Percentiles rank a stretch among this genome's conserved stretches.
Conservation (phyloP, 2,797 vertebrate species). For the Clarias fuscus region DNA sequence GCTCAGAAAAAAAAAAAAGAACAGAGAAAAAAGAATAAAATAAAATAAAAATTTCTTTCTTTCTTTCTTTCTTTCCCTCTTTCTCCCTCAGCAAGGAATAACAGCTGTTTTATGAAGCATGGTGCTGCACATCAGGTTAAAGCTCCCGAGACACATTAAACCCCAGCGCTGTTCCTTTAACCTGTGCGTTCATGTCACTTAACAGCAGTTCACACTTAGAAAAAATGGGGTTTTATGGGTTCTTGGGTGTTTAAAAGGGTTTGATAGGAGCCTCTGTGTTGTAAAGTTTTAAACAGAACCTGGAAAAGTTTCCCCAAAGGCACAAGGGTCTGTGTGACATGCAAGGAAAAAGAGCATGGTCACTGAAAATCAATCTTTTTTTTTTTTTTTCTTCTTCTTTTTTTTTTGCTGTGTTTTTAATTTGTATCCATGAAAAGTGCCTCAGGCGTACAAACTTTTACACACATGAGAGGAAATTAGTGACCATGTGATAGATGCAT, state of each 20-base stretch:
- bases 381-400: not conserved
- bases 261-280: not conserved
- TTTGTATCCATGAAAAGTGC: no score
- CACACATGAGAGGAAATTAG: no score
- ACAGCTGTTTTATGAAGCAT: conserved; percentile 9
- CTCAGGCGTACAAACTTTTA: no score
- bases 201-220: not conserved
- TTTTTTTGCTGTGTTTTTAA: no score
- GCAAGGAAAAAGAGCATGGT: not conserved
- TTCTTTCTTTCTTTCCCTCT: not conserved
- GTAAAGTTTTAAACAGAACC: not conserved
- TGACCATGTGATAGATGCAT: no score
- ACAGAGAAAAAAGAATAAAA: not conserved
- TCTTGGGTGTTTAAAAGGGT: not conserved
- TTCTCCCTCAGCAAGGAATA: not conserved
- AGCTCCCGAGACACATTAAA: not conserved
- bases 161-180: not conserved
- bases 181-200: not conserved
- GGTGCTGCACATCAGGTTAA: conserved; percentile 10
- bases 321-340: not conserved
- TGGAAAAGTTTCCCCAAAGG: not conserved
- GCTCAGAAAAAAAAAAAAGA: not conserved
- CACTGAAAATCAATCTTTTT: not conserved
- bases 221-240: not conserved
- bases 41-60: conserved; percentile 8